Conservation (phyloP, 2,888 invertebrate species). For the Mayetiola destructor region DNA sequence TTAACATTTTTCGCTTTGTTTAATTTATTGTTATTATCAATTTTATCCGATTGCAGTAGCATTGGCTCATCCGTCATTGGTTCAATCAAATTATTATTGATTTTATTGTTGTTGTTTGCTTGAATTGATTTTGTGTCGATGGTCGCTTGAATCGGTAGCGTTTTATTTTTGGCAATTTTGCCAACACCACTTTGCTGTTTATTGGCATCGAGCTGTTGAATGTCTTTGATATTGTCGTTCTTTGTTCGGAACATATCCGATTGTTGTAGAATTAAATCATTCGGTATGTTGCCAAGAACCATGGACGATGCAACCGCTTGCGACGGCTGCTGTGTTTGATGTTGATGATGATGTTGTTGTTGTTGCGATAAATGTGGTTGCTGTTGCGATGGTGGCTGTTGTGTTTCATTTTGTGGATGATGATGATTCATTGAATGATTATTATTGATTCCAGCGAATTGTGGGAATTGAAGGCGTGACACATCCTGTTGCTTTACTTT, state of each 20-base stretch:
- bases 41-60: not conserved
- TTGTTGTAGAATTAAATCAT: not conserved
- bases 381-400: slow-evolving; percentile 13
- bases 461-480: no score
- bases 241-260: not conserved
- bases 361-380: slow-evolving; percentile 13
- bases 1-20: not conserved
- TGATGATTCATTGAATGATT: slow-evolving; percentile 12
- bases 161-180: not conserved
- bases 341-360: slow-evolving; percentile 10
- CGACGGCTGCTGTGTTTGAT: not conserved
- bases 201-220: not conserved
- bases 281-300: not conserved
- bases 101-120: slow-evolving; percentile 5
- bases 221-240: slow-evolving; percentile 1
- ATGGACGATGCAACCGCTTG: not conserved
- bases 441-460: no score
- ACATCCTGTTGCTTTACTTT: no score
- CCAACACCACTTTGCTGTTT: not conserved
- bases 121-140: not conserved
- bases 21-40: not conserved
- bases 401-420: slow-evolving; percentile 1
- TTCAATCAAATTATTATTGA: not conserved
- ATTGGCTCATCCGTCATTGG: not conserved
- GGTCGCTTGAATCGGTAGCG: not conserved